These are phyloP conservation scores for Anolis carolinensis DNA, from an alignment of 2,113 vertebrate species.

Conservation along the genomic window DNA sequence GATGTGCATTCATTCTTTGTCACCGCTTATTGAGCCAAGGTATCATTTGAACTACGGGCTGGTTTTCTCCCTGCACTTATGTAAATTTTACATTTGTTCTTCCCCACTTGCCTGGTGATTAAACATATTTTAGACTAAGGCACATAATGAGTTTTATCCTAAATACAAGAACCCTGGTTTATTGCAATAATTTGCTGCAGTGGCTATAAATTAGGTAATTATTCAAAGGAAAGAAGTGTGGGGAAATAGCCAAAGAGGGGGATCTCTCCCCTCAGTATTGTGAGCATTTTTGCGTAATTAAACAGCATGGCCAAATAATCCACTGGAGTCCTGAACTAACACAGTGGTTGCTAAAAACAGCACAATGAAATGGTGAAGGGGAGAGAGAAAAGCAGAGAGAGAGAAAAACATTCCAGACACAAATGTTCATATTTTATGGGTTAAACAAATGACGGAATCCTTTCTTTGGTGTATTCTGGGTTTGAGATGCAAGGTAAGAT, in stretches of 20 bases:
- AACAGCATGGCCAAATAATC: conserved; percentile 47
- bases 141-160: conserved; percentile 55
- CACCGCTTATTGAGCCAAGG: neutral
- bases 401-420: neutral
- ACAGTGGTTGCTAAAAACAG: conserved; percentile 41
- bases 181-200: conserved; percentile 64
- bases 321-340: neutral
- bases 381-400: neutral
- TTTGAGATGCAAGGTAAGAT: neutral
- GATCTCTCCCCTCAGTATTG: conserved; percentile 42
- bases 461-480: neutral
- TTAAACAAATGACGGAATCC: neutral
- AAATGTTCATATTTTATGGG: neutral
- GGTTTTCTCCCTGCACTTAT: neutral
- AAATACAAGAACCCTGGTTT: conserved; percentile 48
- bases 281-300: conserved; percentile 39
- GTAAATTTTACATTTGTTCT: conserved; percentile 54
- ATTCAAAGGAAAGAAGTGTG: conserved; percentile 21
- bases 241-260: conserved; percentile 12
- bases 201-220: conserved; percentile 67
- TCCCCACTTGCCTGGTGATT: conserved; percentile 48
- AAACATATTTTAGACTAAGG: conserved; percentile 62
- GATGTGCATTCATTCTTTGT: neutral
- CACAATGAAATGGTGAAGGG: neutral
- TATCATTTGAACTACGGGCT: conserved; percentile 33